Percentiles rank a stretch among this genome's conserved stretches.
These are phyloP conservation scores for Neomicropteryx cornuta DNA, from an alignment of 1,140 invertebrate species.

Conservation along the genomic window DNA sequence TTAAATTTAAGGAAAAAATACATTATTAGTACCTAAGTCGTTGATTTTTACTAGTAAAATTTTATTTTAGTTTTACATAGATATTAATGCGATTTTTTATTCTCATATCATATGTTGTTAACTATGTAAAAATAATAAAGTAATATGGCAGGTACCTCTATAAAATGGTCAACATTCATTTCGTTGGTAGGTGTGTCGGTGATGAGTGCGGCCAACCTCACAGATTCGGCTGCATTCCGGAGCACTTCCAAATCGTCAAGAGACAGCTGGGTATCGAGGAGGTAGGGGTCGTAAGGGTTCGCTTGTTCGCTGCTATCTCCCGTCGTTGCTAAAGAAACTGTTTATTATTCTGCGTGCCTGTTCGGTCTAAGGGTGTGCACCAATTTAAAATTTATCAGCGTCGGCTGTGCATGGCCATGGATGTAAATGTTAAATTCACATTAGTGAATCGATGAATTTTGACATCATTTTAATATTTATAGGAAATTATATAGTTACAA, in stretches of 20 bases:
- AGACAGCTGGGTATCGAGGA: constrained; percentile 28
- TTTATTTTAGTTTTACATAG: no score
- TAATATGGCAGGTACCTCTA: constrained; percentile 54
- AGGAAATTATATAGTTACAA: no score
- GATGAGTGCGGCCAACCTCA: constrained; percentile 66
- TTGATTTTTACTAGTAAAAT: no score
- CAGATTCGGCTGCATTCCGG: constrained; percentile 46
- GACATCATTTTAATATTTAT: neutral
- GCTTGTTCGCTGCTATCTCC: constrained; percentile 22
- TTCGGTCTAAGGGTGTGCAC: neutral
- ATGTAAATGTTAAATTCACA: neutral
- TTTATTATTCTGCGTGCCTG: neutral
- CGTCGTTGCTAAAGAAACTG: constrained; percentile 16
- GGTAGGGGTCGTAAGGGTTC: constrained; percentile 12
- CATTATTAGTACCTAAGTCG: no score
- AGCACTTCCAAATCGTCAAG: constrained; percentile 51
- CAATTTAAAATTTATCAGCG: neutral
- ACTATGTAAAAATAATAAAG: no score
- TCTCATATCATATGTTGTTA: no score
- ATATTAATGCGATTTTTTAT: no score
- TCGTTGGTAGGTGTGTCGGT: constrained; percentile 76
- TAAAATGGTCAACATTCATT: constrained; percentile 72
- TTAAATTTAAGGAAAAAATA: no score
- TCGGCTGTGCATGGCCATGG: neutral
- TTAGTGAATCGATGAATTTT: neutral